Conservation (phyloP, 2,888 invertebrate genomes). For the Dolomedes plantarius region DNA sequence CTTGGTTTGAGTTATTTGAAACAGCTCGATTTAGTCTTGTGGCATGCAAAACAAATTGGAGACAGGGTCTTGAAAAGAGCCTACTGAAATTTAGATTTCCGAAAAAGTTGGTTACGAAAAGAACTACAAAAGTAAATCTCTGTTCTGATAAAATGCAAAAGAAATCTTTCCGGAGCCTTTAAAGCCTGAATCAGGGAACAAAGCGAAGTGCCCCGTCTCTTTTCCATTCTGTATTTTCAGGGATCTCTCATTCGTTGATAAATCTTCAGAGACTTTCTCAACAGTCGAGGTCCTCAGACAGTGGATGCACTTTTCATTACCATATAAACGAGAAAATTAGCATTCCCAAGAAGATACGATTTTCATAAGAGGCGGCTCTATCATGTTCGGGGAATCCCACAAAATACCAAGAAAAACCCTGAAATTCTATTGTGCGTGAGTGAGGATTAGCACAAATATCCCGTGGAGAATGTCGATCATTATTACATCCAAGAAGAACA, state of each 20-base stretch:
- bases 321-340: constrained; percentile 72
- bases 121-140: constrained; percentile 37
- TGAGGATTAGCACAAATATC: constrained; percentile 26
- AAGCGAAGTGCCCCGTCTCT: constrained; percentile 23
- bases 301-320: constrained; percentile 65
- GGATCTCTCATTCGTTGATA: constrained; percentile 60
- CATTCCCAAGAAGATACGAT: constrained; percentile 61
- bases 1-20: not conserved
- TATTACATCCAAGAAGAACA: constrained; percentile 8
- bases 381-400: constrained; percentile 27
- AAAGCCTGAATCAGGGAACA: constrained; percentile 43
- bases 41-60: constrained; percentile 23
- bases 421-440: constrained; percentile 22
- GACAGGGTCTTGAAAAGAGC: not conserved
- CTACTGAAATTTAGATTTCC: constrained; percentile 52
- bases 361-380: constrained; percentile 55
- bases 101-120: constrained; percentile 48
- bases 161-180: constrained; percentile 39
- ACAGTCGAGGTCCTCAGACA: not conserved
- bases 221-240: constrained; percentile 22
- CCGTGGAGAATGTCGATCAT: not conserved
- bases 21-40: not conserved
- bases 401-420: constrained; percentile 28
- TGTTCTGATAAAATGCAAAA: constrained; percentile 38
- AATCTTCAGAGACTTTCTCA: constrained; percentile 47